Conservation (phyloP, 1,140 invertebrate genomes). For the Zaprionus taronus region DNA sequence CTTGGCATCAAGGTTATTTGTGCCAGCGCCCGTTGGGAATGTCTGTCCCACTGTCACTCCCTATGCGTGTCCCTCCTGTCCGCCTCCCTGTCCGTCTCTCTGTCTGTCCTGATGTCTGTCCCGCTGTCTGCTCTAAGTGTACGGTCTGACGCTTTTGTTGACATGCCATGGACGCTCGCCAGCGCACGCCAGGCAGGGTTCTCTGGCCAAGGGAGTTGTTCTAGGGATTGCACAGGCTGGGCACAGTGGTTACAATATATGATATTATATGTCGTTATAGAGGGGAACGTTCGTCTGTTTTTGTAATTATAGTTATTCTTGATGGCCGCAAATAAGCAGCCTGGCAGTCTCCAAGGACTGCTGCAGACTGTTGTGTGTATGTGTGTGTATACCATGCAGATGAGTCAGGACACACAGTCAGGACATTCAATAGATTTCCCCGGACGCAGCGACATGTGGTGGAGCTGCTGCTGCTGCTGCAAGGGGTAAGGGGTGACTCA, state of each 20-base stretch:
- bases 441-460: slow-evolving; percentile 4
- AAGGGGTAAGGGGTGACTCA: background rate
- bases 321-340: slow-evolving; percentile 6
- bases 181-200: too few species aligned
- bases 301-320: slow-evolving; percentile 19
- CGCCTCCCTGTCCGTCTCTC: too few species aligned
- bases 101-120: background rate
- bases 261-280: slow-evolving; percentile 37
- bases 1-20: slow-evolving; percentile 3
- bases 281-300: background rate
- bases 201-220: background rate
- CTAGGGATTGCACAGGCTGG: background rate
- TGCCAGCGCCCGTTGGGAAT: background rate
- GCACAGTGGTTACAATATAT: slow-evolving; percentile 44
- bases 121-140: background rate
- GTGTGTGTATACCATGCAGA: slow-evolving; percentile 1
- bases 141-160: slow-evolving; percentile 48
- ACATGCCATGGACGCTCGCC: slow-evolving; percentile 41
- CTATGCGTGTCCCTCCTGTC: slow-evolving; percentile 3
- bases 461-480: too few species aligned
- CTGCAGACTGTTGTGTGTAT: slow-evolving; percentile 18
- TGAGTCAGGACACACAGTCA: slow-evolving; percentile 44
- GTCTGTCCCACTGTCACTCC: background rate
- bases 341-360: slow-evolving; percentile 61
- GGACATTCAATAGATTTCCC: slow-evolving; percentile 74